phyloP scores from a whole-genome alignment of 2,888 invertebrate genomes.

The Hirtodrosophila trivittata region DNA sequence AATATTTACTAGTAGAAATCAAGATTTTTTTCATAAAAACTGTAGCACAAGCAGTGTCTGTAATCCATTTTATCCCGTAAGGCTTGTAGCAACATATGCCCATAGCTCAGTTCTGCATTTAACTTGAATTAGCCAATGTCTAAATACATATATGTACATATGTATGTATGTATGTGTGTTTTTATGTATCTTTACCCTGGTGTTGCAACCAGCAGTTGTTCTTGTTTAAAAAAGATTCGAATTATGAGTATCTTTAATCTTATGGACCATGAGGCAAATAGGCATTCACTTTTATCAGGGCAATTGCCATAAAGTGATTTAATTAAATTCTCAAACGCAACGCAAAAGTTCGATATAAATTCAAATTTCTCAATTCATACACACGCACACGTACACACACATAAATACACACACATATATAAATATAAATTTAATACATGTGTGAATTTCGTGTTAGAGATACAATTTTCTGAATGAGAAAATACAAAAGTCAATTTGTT shows the following conservation, averaged over 20 bases:
- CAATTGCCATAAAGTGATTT: conserved; percentile 66
- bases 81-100: too few species aligned
- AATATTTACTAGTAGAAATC: too few species aligned
- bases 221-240: too few species aligned
- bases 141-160: too few species aligned
- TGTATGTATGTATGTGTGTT: too few species aligned
- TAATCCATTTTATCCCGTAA: too few species aligned
- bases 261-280: conserved; percentile 22
- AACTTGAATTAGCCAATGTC: too few species aligned
- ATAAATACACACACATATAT: conserved; percentile 3
- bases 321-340: conserved; percentile 57
- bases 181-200: too few species aligned
- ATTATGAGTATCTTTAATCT: conserved; percentile 11
- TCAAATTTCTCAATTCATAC: conserved; percentile 64
- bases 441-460: not conserved
- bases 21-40: too few species aligned
- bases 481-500: conserved; percentile 76
- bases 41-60: too few species aligned
- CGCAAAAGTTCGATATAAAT: conserved; percentile 69
- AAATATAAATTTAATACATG: conserved; percentile 1
- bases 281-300: conserved; percentile 27
- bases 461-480: conserved; percentile 56
- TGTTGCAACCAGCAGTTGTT: too few species aligned
- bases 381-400: conserved; percentile 6
- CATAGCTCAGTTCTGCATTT: too few species aligned